Conservation (phyloP, 2,797 vertebrate genomes). For the Argentina silus region DNA sequence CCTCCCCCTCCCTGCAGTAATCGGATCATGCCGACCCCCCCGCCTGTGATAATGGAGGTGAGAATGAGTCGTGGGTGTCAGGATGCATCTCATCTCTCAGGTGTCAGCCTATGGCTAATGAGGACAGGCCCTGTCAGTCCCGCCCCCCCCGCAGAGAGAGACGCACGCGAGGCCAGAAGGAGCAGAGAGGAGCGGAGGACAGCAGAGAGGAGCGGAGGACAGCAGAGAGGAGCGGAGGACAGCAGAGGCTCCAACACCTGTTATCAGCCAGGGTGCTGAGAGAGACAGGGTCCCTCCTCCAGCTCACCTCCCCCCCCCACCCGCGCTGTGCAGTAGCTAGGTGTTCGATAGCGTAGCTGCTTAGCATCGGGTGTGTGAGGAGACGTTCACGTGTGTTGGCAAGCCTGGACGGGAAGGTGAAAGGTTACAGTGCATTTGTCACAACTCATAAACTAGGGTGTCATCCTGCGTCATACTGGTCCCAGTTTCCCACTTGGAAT, state of each 20-base stretch:
- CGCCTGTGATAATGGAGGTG: conserved; percentile 80
- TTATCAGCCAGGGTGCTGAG: conserved; percentile 51
- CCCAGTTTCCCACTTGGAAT: too few species aligned
- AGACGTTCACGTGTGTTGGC: too few species aligned
- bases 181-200: conserved; percentile 45
- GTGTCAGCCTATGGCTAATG: conserved; percentile 75
- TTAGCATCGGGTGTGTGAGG: too few species aligned
- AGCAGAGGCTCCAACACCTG: conserved; percentile 68
- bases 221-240: too few species aligned
- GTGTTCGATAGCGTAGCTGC: too few species aligned
- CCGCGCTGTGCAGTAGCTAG: too few species aligned
- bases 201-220: conserved; percentile 44
- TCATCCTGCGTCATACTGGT: too few species aligned
- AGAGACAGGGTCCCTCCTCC: conserved; percentile 22
- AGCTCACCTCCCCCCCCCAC: too few species aligned
- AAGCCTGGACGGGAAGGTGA: too few species aligned
- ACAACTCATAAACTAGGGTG: too few species aligned
- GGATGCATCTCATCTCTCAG: conserved; percentile 80
- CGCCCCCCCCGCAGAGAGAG: conserved; percentile 57
- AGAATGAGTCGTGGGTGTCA: conserved; percentile 76
- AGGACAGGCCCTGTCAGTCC: conserved; percentile 75
- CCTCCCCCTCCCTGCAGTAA: conserved; percentile 59
- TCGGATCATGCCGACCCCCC: conserved; percentile 72
- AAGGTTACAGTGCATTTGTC: too few species aligned
- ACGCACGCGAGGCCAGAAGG: conserved; percentile 68